phyloP scores from a whole-genome alignment of 2,113 vertebrate species.

The Manacus vitellinus region DNA sequence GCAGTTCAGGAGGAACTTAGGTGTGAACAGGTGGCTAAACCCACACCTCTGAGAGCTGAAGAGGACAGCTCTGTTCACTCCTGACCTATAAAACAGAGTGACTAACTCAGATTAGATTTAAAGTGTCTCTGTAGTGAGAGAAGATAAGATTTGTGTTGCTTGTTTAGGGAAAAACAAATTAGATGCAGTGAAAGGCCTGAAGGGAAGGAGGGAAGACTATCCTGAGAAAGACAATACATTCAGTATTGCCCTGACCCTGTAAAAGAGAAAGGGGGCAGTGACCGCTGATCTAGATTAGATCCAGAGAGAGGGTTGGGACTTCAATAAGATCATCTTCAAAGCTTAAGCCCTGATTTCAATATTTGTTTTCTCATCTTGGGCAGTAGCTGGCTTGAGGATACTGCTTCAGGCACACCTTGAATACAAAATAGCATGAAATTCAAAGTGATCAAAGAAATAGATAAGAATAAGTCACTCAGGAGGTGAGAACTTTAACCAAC shows the following conservation, averaged over 20 bases:
- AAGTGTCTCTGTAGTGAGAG: background rate
- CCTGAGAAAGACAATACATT: background rate
- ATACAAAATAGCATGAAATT: background rate
- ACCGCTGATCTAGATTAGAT: constrained; percentile 34
- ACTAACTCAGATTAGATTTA: background rate
- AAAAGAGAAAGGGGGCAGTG: background rate
- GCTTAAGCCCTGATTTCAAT: background rate
- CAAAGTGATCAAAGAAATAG: background rate
- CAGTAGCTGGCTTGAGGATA: background rate
- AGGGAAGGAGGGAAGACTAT: constrained; percentile 19
- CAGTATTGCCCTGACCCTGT: background rate
- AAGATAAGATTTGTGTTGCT: constrained; percentile 12
- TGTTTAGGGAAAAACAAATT: background rate
- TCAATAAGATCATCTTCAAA: constrained; percentile 14
- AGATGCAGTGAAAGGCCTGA: constrained; percentile 20
- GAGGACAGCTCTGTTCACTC: background rate
- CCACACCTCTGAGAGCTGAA: background rate
- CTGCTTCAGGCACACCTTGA: background rate
- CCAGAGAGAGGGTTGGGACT: background rate
- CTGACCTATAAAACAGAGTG: background rate
- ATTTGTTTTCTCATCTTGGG: background rate
- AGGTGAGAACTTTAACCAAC: background rate
- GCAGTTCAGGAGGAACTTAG: background rate
- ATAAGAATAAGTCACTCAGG: background rate
- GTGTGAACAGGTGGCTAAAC: background rate